Conservation (phyloP, 1,140 invertebrate genomes). For the Neodiprion fabricii region DNA sequence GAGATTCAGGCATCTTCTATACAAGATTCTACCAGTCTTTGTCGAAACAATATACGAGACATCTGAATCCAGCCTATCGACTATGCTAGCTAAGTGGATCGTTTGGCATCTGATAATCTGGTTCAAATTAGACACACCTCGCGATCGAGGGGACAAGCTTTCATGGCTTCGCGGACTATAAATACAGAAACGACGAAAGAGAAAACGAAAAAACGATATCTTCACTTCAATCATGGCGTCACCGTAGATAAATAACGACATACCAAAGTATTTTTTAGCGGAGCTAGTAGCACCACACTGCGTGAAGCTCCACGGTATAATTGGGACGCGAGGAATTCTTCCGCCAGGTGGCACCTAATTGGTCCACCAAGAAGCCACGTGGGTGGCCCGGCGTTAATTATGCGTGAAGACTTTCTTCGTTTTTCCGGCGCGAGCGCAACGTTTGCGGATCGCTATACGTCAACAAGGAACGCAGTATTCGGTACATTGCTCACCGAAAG, state of each 20-base stretch:
- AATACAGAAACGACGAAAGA: background rate
- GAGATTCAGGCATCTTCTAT: background rate
- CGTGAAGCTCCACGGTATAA: slow-evolving; percentile 28
- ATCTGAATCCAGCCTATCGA: no score
- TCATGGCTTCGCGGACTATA: background rate
- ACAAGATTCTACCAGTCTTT: no score
- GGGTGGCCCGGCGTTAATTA: slow-evolving; percentile 27
- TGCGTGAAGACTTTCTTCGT: background rate
- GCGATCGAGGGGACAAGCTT: no score
- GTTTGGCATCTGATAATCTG: no score
- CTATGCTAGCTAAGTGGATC: no score
- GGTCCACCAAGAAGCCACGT: slow-evolving; percentile 28
- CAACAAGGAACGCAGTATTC: background rate
- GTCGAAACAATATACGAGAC: no score
- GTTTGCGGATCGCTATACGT: background rate
- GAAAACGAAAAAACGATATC: background rate
- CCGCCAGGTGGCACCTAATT: slow-evolving; percentile 39
- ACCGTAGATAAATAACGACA: slow-evolving; percentile 5
- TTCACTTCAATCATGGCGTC: background rate
- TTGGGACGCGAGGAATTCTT: slow-evolving; percentile 39
- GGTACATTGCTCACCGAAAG: background rate
- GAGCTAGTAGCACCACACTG: background rate
- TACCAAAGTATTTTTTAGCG: background rate
- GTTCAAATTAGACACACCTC: no score
- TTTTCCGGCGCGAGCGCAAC: background rate